A percentile compares a stretch with the other conserved stretches of the same genome.
phyloP scores from a whole-genome alignment of 2,888 invertebrate species.

The Rugalucina vietnamica region DNA sequence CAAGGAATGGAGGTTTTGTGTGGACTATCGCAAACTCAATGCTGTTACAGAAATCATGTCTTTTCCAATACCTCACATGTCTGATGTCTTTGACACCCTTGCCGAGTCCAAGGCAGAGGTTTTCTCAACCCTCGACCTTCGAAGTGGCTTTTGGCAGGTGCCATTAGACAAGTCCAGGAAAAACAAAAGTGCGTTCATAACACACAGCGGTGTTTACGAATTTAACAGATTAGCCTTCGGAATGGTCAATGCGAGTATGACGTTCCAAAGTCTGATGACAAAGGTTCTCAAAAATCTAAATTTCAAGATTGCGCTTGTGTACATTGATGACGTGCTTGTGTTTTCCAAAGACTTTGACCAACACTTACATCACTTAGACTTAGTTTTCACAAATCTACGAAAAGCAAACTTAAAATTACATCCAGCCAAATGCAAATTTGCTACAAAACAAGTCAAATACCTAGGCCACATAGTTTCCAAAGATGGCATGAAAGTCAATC shows the following conservation, averaged over 20 bases:
- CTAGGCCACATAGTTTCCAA: slow-evolving; percentile 50
- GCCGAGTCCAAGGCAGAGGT: slow-evolving; percentile 35
- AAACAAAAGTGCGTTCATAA: slow-evolving; percentile 45
- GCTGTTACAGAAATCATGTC: slow-evolving; percentile 16
- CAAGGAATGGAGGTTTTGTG: slow-evolving; percentile 32
- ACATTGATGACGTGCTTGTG: slow-evolving; percentile 53
- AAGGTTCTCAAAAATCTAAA: slow-evolving; percentile 33
- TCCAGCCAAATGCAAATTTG: slow-evolving; percentile 51
- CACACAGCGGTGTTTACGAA: slow-evolving; percentile 30
- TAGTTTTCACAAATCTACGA: slow-evolving; percentile 39
- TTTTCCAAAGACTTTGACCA: slow-evolving; percentile 36
- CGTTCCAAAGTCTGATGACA: slow-evolving; percentile 39
- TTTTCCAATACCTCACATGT: slow-evolving; percentile 33
- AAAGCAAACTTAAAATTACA: slow-evolving; percentile 45
- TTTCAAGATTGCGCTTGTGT: slow-evolving; percentile 49
- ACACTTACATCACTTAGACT: slow-evolving; percentile 39
- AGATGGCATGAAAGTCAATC: slow-evolving; percentile 36
- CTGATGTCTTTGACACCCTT: slow-evolving; percentile 36
- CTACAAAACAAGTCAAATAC: slow-evolving; percentile 29
- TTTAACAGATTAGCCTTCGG: slow-evolving; percentile 49
- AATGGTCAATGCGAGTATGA: slow-evolving; percentile 35
- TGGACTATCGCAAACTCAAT: slow-evolving; percentile 26
- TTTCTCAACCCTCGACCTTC: slow-evolving; percentile 30
- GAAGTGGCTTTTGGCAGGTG: slow-evolving; percentile 43
- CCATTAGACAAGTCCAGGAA: slow-evolving; percentile 15